These are phyloP conservation scores for Fringilla coelebs DNA, from an alignment of 2,797 vertebrate genomes.

Conservation along the genomic window DNA sequence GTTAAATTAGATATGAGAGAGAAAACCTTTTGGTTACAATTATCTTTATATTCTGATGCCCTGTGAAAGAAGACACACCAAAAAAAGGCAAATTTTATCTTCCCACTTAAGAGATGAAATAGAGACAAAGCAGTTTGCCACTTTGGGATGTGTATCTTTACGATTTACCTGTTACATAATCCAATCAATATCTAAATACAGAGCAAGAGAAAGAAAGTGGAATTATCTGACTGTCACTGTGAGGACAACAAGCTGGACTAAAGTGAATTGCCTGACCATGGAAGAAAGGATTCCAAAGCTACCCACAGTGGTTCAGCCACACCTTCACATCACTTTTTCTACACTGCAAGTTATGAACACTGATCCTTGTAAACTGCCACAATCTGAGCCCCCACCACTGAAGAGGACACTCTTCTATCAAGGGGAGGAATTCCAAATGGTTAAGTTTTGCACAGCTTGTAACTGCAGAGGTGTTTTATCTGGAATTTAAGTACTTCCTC, in stretches of 20 bases:
- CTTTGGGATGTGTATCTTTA: not conserved
- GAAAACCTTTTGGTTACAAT: not conserved
- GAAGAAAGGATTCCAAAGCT: not conserved
- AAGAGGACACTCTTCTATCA: not conserved
- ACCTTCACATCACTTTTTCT: not conserved
- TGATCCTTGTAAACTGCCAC: not conserved
- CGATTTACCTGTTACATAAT: not conserved
- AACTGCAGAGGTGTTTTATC: not conserved
- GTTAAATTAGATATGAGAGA: not conserved
- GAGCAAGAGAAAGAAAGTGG: not conserved
- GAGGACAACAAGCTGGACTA: not conserved
- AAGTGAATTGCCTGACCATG: rapidly evolving
- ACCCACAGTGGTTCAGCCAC: not conserved
- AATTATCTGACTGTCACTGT: not conserved
- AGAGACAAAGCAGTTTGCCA: not conserved
- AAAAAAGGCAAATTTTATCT: not conserved
- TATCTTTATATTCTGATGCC: not conserved
- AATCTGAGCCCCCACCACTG: not conserved
- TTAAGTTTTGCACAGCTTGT: not conserved
- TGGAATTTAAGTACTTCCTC: not conserved
- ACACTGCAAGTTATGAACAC: not conserved
- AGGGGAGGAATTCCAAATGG: not conserved
- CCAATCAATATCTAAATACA: not conserved
- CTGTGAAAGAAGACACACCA: not conserved
- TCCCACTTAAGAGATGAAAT: not conserved